Base-by-base conservation (phyloP, 2,797 vertebrate genomes). In the Microcaecilia unicolor region DNA sequence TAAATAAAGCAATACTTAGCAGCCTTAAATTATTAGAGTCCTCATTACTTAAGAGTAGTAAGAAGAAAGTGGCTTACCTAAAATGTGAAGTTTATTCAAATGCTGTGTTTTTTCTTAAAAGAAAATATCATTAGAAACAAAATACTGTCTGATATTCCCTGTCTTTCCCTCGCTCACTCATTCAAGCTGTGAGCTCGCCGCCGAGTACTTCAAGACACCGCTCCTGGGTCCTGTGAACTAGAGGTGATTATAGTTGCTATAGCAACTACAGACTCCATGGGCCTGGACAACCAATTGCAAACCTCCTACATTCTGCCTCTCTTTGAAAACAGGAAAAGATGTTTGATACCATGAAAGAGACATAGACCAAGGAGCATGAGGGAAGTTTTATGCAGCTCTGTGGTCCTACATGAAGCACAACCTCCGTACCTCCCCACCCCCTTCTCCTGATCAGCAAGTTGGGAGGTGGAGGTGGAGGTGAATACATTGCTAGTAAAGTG, bases 221-320 rank as follows among this genome's bases (percentile, higher is more conserved):
- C 64, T 70, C 55, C 57, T 52, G 46, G 56, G 74, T 55, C 58
- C 64, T 44, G 46, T 44, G 71, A 83, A 77, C 80, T 72, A 72
- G 71, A 83, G 74, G 73, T 72, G 64, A 78, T 66, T 66, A 70
- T 37, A 50, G 82, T 93, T 76, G 67, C 70, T 81, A 75, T 66
- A 68, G 83, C 77, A 88, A 90, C 86, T 64, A 23, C 74, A 57
- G 78, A 87, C 80, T 85, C 84, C 51, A 78, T 78, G 70, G 83
- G 78, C 83, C 75, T 71, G 41, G 56, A 58, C 57, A 56, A 63
- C 67, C 67, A 76, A 79, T 71, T 55, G 67, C 53, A 51, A 46
- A 55, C 39, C 58, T 56, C 46, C 51, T 51, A 12, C 49, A 19
- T 49, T 56, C 41, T 60, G 49, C 54, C 41, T 49, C 41, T 50